Conservation (phyloP, 2,797 vertebrate genomes). For the Pagetopsis macropterus region DNA sequence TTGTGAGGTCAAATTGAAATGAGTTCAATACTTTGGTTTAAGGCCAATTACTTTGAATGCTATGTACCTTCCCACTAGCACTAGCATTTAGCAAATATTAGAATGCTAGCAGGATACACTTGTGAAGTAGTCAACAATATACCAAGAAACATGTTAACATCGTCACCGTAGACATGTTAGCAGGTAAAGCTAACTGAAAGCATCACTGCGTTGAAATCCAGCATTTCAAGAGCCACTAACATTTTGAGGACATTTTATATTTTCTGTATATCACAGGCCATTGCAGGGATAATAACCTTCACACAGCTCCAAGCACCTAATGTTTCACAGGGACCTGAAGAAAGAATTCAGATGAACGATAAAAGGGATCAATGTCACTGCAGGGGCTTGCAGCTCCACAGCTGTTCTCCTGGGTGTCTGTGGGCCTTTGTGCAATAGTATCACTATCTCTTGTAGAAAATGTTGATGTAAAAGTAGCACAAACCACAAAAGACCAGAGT, state of each 20-base stretch:
- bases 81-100: too few relatives aligned
- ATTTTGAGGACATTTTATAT: not conserved
- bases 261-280: not conserved
- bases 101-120: not conserved
- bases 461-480: not conserved
- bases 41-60: not conserved
- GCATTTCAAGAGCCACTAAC: not conserved
- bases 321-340: not conserved
- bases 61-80: too few relatives aligned
- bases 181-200: not conserved
- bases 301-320: not conserved
- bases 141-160: not conserved
- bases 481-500: constrained; percentile 1
- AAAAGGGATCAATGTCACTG: not conserved
- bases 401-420: not conserved
- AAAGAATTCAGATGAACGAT: not conserved
- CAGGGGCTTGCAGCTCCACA: constrained; percentile 1
- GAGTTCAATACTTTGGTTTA: not conserved
- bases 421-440: not conserved
- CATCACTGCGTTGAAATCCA: not conserved
- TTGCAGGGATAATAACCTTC: not conserved
- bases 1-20: not conserved
- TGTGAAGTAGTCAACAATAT: not conserved
- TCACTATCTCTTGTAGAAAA: not conserved
- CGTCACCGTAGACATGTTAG: not conserved